Conservation (phyloP, 30 jellyfish, hydroid and myxozoan genomes). For the Rhopilema esculentum region DNA sequence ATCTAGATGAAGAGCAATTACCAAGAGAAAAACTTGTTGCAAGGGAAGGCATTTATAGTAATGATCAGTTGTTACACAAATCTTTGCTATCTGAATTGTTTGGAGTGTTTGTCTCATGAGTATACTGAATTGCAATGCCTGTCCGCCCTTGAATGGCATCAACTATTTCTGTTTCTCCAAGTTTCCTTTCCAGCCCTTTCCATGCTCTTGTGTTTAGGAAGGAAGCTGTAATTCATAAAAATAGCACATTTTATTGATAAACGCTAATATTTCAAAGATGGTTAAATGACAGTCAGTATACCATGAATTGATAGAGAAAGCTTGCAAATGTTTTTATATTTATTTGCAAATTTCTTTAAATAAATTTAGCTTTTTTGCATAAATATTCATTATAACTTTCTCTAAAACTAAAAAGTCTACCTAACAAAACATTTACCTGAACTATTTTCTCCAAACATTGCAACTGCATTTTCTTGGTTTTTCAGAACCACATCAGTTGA, state of each 20-base stretch:
- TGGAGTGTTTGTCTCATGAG: slow-evolving; percentile 65
- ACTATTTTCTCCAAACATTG: slow-evolving; percentile 63
- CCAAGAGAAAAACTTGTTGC: too few relatives aligned
- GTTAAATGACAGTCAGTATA: background rate
- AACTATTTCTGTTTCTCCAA: slow-evolving; percentile 73
- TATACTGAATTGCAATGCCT: slow-evolving; percentile 91
- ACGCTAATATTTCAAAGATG: too few relatives aligned
- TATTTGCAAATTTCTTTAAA: too few relatives aligned
- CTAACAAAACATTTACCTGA: slow-evolving; percentile 35
- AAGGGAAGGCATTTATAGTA: too few relatives aligned
- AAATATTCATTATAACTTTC: too few relatives aligned
- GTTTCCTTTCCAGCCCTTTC: slow-evolving; percentile 86
- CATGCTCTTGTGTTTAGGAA: slow-evolving; percentile 82
- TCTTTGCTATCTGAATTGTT: background rate
- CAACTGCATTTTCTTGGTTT: slow-evolving; percentile 44
- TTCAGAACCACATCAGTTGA: slow-evolving; percentile 27
- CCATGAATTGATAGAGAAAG: background rate
- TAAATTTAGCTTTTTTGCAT: too few relatives aligned
- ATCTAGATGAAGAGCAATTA: too few relatives aligned
- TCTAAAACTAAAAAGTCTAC: too few relatives aligned
- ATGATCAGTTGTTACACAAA: too few relatives aligned
- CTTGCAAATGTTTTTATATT: too few relatives aligned
- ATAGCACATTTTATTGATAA: background rate
- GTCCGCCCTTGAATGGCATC: slow-evolving; percentile 91
- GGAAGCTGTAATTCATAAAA: slow-evolving; percentile 27